A percentile compares a stretch with the other conserved stretches of the same genome.
Evolutionary conservation across 2,888 invertebrate species (phyloP).

Genomic region (Trichogramma evanescens): DNA sequence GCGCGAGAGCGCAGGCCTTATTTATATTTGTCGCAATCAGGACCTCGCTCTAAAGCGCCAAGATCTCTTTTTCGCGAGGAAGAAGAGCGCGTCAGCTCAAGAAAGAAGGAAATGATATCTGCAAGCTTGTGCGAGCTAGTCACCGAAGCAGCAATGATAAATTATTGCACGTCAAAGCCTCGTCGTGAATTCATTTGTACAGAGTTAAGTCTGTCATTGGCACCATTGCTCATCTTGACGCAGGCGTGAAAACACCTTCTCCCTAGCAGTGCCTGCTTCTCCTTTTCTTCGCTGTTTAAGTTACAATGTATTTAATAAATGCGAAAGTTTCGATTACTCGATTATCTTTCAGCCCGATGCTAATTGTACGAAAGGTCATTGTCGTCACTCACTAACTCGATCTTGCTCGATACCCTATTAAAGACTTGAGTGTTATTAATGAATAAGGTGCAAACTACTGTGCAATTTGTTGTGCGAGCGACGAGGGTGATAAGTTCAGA

Average conservation of each 20-base stretch:
- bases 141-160: conserved; percentile 34
- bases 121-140: not conserved
- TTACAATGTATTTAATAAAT: too few species aligned
- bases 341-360: too few species aligned
- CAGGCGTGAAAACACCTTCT: not conserved
- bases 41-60: conserved; percentile 16
- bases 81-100: conserved; percentile 19
- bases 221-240: conserved; percentile 41
- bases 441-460: not conserved
- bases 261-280: not conserved
- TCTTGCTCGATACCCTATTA: conserved; percentile 7
- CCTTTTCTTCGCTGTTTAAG: too few species aligned
- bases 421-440: conserved; percentile 19
- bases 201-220: conserved; percentile 43
- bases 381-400: not conserved
- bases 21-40: conserved; percentile 44
- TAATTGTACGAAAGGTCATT: too few species aligned
- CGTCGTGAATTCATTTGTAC: conserved; percentile 46
- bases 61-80: not conserved
- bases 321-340: too few species aligned
- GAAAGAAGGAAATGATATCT: conserved; percentile 23
- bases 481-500: too few species aligned
- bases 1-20: conserved; percentile 34
- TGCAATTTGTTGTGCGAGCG: too few species aligned
- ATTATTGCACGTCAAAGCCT: conserved; percentile 44